These are phyloP conservation scores for Phainopepla nitens DNA, from an alignment of 2,113 vertebrate species.

Conservation along the genomic window DNA sequence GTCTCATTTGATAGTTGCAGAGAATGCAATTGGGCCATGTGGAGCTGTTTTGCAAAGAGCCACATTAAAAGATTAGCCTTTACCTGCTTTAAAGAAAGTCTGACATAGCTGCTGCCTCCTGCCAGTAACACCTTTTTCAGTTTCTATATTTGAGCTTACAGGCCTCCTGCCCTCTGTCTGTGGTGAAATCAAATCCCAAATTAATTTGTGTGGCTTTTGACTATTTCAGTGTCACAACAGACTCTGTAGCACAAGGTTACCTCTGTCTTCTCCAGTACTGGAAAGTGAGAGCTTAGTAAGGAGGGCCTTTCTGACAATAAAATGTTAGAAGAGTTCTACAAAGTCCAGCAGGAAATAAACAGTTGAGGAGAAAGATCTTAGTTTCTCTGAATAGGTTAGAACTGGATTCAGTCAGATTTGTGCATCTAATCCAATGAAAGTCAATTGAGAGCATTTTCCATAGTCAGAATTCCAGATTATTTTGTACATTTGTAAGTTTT, in stretches of 20 bases:
- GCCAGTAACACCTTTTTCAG: neutral
- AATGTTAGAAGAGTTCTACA: neutral
- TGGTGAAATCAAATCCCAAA: neutral
- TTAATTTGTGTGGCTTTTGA: neutral
- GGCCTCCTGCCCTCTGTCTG: neutral
- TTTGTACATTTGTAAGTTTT: neutral
- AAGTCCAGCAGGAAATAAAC: neutral
- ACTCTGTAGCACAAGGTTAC: neutral
- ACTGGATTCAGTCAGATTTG: neutral
- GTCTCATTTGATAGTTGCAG: neutral
- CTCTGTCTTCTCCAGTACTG: neutral
- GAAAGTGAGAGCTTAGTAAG: neutral
- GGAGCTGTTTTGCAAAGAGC: neutral
- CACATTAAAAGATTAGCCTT: neutral
- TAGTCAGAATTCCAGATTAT: neutral
- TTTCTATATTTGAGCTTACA: neutral
- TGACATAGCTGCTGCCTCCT: neutral
- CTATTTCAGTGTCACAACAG: neutral
- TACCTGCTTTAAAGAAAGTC: neutral
- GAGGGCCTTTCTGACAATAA: neutral
- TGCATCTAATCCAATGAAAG: neutral
- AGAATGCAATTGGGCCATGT: neutral
- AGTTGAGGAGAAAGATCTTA: neutral
- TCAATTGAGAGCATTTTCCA: neutral
- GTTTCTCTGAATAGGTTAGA: neutral